Percentiles rank a stretch among this genome's conserved stretches.
Conservation (phyloP, 2,888 invertebrate species). For the Cyclophora albipunctata region DNA sequence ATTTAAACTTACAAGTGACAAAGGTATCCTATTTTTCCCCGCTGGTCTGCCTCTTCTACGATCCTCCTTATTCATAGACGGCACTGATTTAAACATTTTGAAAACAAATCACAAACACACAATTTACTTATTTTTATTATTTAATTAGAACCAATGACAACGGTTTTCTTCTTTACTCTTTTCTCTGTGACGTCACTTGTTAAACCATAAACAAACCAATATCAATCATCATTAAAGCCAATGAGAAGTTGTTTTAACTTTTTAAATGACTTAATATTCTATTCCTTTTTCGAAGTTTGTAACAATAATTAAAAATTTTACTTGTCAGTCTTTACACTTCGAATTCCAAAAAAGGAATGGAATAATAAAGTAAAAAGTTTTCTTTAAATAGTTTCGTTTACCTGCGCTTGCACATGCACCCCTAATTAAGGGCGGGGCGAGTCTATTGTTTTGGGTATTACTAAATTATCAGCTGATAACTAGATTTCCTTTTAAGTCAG, state of each 20-base stretch:
- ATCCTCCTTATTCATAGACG: constrained; percentile 6
- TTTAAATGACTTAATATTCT: too few relatives aligned
- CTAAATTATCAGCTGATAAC: neutral
- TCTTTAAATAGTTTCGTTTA: constrained; percentile 9
- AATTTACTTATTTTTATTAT: neutral
- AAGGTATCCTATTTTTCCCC: constrained; percentile 34
- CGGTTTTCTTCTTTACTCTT: too few relatives aligned
- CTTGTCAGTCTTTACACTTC: neutral
- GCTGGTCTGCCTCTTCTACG: constrained; percentile 36
- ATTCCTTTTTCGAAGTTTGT: too few relatives aligned
- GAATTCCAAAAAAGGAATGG: constrained; percentile 8
- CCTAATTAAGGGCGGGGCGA: constrained; percentile 12
- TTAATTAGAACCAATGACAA: too few relatives aligned
- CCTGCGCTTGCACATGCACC: constrained; percentile 14
- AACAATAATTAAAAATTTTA: neutral
- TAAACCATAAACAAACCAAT: too few relatives aligned
- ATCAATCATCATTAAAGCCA: too few relatives aligned
- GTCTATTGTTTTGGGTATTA: constrained; percentile 10
- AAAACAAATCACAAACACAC: neutral
- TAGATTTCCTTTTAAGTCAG: neutral
- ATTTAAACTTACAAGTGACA: constrained; percentile 29
- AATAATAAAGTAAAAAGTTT: constrained; percentile 3
- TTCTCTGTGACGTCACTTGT: too few relatives aligned
- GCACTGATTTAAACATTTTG: constrained; percentile 5
- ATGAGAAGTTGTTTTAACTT: too few relatives aligned